Percentiles rank a stretch among this genome's conserved stretches.
Conservation (phyloP, 2,888 invertebrate species). For the Vanessa cardui region DNA sequence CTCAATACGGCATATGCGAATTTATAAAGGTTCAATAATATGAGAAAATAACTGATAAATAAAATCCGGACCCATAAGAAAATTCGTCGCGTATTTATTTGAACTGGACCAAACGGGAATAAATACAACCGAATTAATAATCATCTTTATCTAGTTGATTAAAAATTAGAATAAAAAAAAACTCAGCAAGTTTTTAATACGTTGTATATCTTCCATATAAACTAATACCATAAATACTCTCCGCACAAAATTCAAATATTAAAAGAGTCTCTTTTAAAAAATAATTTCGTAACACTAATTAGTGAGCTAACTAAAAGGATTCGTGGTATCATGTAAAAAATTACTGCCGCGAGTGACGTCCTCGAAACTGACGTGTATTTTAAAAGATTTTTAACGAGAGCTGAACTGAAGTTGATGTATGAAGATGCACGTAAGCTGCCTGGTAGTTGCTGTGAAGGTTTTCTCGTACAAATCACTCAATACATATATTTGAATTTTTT, state of each 20-base stretch:
- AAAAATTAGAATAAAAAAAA: not conserved
- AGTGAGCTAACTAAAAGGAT: constrained; percentile 19
- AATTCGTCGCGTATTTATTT: too few species aligned
- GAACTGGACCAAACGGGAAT: too few species aligned
- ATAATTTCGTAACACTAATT: constrained; percentile 23
- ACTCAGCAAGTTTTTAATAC: not conserved
- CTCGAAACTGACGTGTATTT: constrained; percentile 1
- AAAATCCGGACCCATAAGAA: too few species aligned
- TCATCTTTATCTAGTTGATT: not conserved
- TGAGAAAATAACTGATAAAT: too few species aligned
- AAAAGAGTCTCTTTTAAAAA: constrained; percentile 1
- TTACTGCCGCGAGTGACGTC: constrained; percentile 8
- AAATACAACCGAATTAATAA: too few species aligned
- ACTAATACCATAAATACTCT: not conserved
- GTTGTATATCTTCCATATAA: too few species aligned
- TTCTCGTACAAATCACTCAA: not conserved
- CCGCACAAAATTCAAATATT: not conserved
- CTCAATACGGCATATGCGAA: too few species aligned
- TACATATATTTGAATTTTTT: too few species aligned
- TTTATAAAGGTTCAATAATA: too few species aligned
- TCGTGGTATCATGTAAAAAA: constrained; percentile 22
- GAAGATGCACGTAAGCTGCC: not conserved
- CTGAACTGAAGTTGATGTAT: not conserved
- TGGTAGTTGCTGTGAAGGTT: not conserved
- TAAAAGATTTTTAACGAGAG: constrained; percentile 9